Evolutionary conservation across 2,113 vertebrate genomes (phyloP), one percentile per base, ranked within the genome.

Genomic region (Pterocles burchelli): DNA sequence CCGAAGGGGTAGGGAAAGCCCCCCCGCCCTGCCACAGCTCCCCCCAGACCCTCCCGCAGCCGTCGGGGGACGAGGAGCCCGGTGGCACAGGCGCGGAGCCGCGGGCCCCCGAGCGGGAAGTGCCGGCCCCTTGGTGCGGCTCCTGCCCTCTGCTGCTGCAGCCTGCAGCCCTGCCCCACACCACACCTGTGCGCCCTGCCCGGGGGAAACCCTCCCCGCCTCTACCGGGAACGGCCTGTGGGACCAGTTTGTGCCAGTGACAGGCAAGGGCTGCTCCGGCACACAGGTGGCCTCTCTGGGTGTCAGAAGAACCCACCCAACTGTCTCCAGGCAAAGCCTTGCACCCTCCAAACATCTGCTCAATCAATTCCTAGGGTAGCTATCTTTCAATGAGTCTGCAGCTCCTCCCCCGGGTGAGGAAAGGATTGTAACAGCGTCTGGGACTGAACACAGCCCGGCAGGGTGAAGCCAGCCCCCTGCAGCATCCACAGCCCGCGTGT

Each of bases 161-260:
- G 71, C n/a, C 12, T 3, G 28, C 20, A 24, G 34, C 4, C 26
- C 54, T 17, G 61, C 54, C 62, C n/a, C 34, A 11, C 19, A 7
- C 1, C 9, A 13, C 13, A 31, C 28, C 7, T 5, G 3, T 1
- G 11, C 4, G 4, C 34, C 7, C 1, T 2, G 1, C 25, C 10
- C 13, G 1, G 18, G 11, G 55, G 38, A 43, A 28, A 34, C 25
- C 1, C 24, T 17, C 33, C 15, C n/a, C 8, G 1, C 4, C 3
- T 2, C 6, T 10, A 4, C 0, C 17, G 31, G 9, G 48, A 41
- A 28, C 52, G 29, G 10, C 21, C 10, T 6, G 21, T 4, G 14
- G 13, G 38, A 49, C 36, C 29, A 20, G 29, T 54, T 67, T 43
- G 46, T 13, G 59, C 7, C 29, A 33, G 0, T 13, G 55, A n/a